Percentiles rank a stretch among this genome's conserved stretches.
These are phyloP conservation scores for Arizona elegans DNA, from an alignment of 2,113 vertebrate species.

Conservation along the genomic window DNA sequence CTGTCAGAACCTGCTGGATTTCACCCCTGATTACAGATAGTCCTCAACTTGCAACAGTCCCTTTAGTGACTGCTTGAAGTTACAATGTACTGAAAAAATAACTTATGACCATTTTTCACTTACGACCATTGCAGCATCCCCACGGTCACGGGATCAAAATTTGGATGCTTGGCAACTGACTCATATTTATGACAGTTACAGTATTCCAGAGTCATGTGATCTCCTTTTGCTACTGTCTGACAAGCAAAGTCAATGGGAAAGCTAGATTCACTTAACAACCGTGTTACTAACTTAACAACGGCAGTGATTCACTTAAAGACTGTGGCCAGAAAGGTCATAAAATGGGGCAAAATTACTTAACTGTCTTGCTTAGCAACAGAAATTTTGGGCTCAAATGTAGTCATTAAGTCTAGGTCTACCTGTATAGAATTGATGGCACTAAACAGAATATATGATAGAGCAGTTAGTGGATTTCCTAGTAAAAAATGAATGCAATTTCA, in stretches of 20 bases:
- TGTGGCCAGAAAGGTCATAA: neutral
- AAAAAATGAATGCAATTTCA: neutral
- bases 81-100: neutral
- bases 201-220: neutral
- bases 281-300: neutral
- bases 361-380: neutral
- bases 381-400: neutral
- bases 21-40: too few relatives aligned
- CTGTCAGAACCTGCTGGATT: too few relatives aligned
- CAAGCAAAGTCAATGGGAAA: neutral
- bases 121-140: neutral
- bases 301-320: neutral
- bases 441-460: neutral
- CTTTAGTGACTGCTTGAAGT: neutral
- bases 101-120: neutral
- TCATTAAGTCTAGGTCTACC: neutral
- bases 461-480: neutral
- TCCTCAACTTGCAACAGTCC: neutral
- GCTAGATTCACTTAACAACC: neutral
- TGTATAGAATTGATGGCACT: neutral
- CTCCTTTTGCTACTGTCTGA: neutral
- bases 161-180: neutral
- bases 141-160: neutral
- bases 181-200: neutral
- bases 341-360: neutral